These are phyloP conservation scores for Rhopalosiphum padi DNA, from an alignment of 1,140 invertebrate genomes.

Conservation along the genomic window DNA sequence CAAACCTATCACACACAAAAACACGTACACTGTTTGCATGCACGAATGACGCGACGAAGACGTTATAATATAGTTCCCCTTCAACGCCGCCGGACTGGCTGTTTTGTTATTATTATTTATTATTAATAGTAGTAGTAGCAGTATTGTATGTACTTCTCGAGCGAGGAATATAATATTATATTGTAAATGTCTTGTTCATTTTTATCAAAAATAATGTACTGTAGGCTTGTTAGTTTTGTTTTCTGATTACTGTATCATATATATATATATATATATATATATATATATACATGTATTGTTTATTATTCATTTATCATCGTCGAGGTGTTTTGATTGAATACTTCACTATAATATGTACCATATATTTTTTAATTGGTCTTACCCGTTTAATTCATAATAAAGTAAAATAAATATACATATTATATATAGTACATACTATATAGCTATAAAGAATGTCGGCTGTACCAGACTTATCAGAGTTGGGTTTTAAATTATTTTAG, in stretches of 20 bases:
- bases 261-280: too few relatives aligned
- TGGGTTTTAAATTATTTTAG: neutral
- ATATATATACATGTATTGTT: too few relatives aligned
- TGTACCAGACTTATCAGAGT: neutral
- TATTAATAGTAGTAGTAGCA: neutral
- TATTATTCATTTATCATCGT: too few relatives aligned
- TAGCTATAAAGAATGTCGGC: neutral
- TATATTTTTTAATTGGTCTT: too few relatives aligned
- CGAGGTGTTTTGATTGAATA: neutral
- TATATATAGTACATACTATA: too few relatives aligned
- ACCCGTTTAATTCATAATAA: too few relatives aligned
- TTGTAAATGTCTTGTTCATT: conserved; percentile 3
- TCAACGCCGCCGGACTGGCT: neutral
- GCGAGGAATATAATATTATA: neutral
- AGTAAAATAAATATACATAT: too few relatives aligned
- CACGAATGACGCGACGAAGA: neutral
- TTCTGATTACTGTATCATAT: neutral
- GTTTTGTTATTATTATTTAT: neutral
- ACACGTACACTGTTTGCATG: neutral
- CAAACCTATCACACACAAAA: neutral
- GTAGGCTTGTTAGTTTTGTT: neutral
- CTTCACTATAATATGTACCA: too few relatives aligned
- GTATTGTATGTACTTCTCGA: neutral
- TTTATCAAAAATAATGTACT: neutral
- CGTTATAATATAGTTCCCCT: neutral